Evolutionary conservation across 2,888 invertebrate genomes (phyloP).

Genomic region (Phoronis australis): DNA sequence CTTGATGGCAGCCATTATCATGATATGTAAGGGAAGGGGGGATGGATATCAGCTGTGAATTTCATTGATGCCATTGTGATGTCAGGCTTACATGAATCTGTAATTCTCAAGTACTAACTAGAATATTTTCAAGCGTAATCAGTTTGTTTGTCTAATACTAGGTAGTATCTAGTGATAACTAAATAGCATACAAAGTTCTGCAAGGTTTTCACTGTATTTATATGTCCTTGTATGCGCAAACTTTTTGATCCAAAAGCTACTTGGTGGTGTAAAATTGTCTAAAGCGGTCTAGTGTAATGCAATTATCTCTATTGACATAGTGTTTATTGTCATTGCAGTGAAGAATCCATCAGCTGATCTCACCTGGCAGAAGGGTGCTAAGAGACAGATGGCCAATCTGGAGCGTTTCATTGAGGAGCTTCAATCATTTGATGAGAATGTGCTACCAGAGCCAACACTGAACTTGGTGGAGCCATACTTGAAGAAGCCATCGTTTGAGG

Average conservation of each 20-base stretch:
- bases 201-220: no score
- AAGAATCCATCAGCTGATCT: constrained; percentile 51
- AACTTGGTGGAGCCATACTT: constrained; percentile 47
- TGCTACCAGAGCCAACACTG: constrained; percentile 47
- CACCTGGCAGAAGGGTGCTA: constrained; percentile 53
- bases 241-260: no score
- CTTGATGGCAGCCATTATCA: constrained; percentile 50
- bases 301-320: no score
- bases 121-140: no score
- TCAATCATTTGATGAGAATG: constrained; percentile 49
- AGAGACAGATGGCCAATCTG: constrained; percentile 52
- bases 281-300: no score
- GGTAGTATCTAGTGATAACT: neutral
- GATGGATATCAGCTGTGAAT: neutral
- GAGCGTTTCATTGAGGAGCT: constrained; percentile 52
- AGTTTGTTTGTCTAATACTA: no score
- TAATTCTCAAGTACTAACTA: no score
- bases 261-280: no score
- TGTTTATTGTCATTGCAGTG: no score
- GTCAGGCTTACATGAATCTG: no score
- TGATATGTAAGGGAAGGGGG: constrained; percentile 36
- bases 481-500: constrained; percentile 47
- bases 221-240: no score
- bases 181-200: no score
- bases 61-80: neutral